Evolutionary conservation across 2,888 invertebrate genomes (phyloP).

Genomic region (Coecobrya sp.): DNA sequence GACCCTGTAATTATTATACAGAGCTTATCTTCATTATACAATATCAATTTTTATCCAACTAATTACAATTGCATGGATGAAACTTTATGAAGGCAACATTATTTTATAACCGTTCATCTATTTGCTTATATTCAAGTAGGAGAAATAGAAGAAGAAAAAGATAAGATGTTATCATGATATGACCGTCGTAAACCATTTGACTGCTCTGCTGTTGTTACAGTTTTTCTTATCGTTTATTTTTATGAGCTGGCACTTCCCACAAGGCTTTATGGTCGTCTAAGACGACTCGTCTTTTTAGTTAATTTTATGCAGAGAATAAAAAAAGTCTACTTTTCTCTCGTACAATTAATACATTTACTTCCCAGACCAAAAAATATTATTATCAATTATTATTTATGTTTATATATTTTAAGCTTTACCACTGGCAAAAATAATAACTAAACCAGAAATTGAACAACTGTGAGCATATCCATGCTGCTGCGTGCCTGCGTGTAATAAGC

Average conservation of each 20-base stretch:
- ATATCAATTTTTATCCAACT: too few relatives aligned
- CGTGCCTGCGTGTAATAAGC: background rate
- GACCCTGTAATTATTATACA: slow-evolving; percentile 26
- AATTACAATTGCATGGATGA: too few relatives aligned
- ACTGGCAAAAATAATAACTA: too few relatives aligned
- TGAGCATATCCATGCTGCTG: background rate
- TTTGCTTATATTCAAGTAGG: background rate
- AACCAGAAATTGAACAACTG: background rate
- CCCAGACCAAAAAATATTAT: background rate
- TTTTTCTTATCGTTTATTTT: background rate
- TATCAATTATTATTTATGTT: background rate
- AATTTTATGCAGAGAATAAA: background rate
- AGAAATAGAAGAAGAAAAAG: background rate
- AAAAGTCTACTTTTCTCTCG: too few relatives aligned
- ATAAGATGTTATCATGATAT: background rate
- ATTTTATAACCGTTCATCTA: background rate
- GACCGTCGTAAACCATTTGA: background rate
- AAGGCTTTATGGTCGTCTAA: too few relatives aligned
- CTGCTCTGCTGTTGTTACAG: background rate
- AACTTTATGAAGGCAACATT: background rate
- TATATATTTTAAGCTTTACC: background rate
- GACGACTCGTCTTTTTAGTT: too few relatives aligned
- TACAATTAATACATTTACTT: background rate
- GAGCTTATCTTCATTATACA: background rate
- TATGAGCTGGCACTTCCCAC: background rate